Conservation (phyloP, 35 echinoderm and acorn worm genomes). For the Strongylocentrotus purpuratus region DNA sequence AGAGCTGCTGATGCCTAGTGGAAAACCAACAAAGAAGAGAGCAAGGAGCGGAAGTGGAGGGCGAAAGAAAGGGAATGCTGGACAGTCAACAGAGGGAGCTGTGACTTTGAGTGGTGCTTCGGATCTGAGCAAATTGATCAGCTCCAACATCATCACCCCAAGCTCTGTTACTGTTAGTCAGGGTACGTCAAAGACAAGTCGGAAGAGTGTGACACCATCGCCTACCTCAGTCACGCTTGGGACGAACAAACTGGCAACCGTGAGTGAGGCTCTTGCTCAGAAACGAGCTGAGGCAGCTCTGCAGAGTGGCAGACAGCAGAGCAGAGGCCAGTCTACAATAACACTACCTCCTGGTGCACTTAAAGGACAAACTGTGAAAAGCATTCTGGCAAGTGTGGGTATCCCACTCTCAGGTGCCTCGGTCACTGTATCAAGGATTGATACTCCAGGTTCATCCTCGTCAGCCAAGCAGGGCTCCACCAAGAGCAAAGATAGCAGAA, state of each 20-base stretch:
- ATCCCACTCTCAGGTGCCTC: conserved; percentile 35
- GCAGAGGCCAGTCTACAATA: conserved; percentile 59
- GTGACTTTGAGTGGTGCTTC: neutral
- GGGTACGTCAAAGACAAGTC: neutral
- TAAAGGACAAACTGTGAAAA: conserved; percentile 72
- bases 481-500: conserved; percentile 40
- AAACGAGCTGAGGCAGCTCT: conserved; percentile 38
- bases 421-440: conserved; percentile 30
- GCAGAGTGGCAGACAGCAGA: conserved; percentile 54
- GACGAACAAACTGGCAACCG: conserved; percentile 20
- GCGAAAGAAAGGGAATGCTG: neutral
- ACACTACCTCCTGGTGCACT: conserved; percentile 66
- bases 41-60: conserved; percentile 45
- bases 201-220: neutral
- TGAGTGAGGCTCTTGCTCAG: conserved; percentile 42
- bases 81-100: neutral
- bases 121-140: neutral
- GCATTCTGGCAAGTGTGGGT: conserved; percentile 66
- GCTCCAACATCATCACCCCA: neutral
- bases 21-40: conserved; percentile 16
- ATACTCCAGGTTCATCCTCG: neutral
- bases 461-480: neutral
- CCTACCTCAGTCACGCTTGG: conserved; percentile 28
- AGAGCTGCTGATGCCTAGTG: neutral
- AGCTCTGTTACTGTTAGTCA: neutral